These are phyloP conservation scores for Orientallactaga bullata DNA, from an alignment of 2,113 vertebrate species.

Conservation along the genomic window DNA sequence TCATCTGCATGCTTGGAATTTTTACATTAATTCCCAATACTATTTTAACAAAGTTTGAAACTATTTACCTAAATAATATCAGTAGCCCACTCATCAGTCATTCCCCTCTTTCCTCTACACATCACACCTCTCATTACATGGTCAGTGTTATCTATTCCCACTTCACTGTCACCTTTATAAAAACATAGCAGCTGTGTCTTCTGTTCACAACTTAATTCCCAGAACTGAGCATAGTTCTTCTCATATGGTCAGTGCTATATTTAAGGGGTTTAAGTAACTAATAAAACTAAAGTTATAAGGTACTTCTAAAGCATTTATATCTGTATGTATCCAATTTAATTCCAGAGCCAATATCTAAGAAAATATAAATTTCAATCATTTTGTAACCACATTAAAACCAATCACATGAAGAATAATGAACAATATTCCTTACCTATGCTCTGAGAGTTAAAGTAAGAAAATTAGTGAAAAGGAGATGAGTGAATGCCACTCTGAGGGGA, in stretches of 20 bases:
- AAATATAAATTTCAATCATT: neutral
- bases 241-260: neutral
- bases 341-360: neutral
- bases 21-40: neutral
- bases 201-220: neutral
- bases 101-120: neutral
- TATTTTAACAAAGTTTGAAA: slow-evolving; percentile 8
- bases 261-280: neutral
- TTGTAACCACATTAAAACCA: neutral
- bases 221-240: neutral
- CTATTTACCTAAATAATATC: neutral
- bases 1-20: neutral
- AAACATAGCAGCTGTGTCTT: neutral
- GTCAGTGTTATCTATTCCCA: neutral
- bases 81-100: neutral
- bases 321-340: neutral
- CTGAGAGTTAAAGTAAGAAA: neutral
- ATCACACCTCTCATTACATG: neutral
- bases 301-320: neutral
- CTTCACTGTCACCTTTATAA: neutral
- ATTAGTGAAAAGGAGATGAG: neutral
- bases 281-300: slow-evolving; percentile 14
- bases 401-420: neutral
- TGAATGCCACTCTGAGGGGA: neutral
- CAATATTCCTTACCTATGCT: neutral